A percentile compares a stretch with the other conserved stretches of the same genome.
These are phyloP conservation scores for Gasterosteus aculeatus DNA, from an alignment of 2,113 vertebrate genomes.

Conservation along the genomic window DNA sequence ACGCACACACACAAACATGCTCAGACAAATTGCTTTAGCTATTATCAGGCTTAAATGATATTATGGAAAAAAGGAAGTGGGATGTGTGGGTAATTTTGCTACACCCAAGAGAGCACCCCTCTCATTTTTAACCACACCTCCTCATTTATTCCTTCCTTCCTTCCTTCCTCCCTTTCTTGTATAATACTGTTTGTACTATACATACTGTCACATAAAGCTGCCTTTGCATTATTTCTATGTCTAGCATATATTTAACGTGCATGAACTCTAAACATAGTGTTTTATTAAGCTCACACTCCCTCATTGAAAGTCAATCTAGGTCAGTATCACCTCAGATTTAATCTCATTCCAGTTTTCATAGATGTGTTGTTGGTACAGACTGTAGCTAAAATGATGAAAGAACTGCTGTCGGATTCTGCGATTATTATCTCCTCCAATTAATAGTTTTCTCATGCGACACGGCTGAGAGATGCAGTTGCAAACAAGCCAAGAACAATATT, in stretches of 20 bases:
- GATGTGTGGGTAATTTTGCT: slow-evolving; percentile 74
- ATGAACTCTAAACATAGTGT: background rate
- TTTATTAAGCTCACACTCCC: background rate
- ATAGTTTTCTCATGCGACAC: background rate
- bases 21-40: slow-evolving; percentile 78
- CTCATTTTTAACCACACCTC: slow-evolving; percentile 37
- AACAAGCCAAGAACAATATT: background rate
- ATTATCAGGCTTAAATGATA: slow-evolving; percentile 75
- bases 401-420: background rate
- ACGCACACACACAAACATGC: slow-evolving; percentile 56
- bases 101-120: slow-evolving; percentile 60
- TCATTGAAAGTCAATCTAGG: background rate
- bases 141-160: slow-evolving; percentile 1
- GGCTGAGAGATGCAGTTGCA: background rate
- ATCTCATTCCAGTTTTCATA: background rate
- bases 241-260: background rate
- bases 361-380: background rate
- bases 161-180: slow-evolving; percentile 27
- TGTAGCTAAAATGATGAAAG: slow-evolving; percentile 6
- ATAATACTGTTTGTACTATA: slow-evolving; percentile 1
- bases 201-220: background rate
- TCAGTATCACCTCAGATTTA: background rate
- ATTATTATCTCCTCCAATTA: background rate
- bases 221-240: background rate
- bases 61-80: slow-evolving; percentile 76